A percentile compares a stretch with the other conserved stretches of the same genome.
Evolutionary conservation across 1,140 invertebrate species (phyloP).

Genomic region (Mizuhopecten yessoensis): DNA sequence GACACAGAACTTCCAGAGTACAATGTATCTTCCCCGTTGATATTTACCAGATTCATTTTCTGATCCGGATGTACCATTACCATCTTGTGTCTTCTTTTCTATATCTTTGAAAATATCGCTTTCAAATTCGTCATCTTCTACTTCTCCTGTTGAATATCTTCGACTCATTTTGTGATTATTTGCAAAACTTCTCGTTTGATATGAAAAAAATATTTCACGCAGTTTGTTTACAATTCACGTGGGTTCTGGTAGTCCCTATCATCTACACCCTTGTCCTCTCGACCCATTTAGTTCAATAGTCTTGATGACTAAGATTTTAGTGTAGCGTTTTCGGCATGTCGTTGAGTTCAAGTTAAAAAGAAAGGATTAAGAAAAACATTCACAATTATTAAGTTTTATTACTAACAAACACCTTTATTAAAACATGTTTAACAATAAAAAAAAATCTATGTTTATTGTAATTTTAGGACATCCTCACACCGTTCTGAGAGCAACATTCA

Average conservation of each 20-base stretch:
- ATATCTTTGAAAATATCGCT: background rate
- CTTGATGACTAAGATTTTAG: no score
- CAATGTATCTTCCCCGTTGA: no score
- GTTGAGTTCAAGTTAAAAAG: no score
- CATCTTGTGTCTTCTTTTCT: background rate
- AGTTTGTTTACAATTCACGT: conserved; percentile 28
- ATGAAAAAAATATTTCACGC: background rate
- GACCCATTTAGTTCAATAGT: no score
- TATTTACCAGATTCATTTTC: background rate
- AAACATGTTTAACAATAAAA: no score
- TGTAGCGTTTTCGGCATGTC: conserved; percentile 17
- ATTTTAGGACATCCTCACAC: background rate
- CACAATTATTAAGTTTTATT: no score
- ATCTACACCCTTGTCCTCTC: no score
- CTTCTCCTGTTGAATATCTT: background rate
- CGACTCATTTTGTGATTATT: background rate
- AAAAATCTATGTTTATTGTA: background rate
- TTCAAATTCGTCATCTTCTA: conserved; percentile 13
- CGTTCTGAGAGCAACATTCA: background rate
- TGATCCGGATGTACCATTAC: background rate
- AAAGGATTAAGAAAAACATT: no score
- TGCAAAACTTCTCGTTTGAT: background rate
- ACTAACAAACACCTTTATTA: no score
- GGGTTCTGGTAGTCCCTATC: no score
- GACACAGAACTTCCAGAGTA: no score